Evolutionary conservation across 2,797 vertebrate genomes (phyloP), one percentile per base, ranked within the genome.

Genomic region (Cuculus canorus): DNA sequence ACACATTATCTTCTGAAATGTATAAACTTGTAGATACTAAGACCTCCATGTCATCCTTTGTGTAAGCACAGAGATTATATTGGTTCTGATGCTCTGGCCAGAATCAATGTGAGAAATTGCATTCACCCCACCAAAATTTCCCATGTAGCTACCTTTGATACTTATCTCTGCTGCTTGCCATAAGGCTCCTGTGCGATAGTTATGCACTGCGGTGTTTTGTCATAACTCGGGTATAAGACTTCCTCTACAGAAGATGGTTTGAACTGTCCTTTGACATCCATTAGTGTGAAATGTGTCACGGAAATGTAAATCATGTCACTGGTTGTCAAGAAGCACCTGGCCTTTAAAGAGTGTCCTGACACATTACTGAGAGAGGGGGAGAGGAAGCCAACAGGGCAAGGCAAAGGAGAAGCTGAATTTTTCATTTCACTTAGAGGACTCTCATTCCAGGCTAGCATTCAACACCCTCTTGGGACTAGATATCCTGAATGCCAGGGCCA

Each of bases 231-330:
- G 53, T 39, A 17, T 65, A 86, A 88, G 47, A 54, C 56, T 80
- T 82, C 17, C 37, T 82, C 45, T 88, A 3, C 6, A 3, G 53
- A 90, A 81, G 43, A 50, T 32, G 7, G 10, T 88, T 92, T 85
- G 71, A 87, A 82, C 17, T 37, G 64, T 95, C 81, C 83, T 95
- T 92, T 96, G 71, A 37, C 76, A 45, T 87, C 76, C 43, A 69
- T 93, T 88, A 80, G 23, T 69, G 47, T 73, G 68, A 88, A 96
- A 92, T 75, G 63, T 90, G 60, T 78, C 75, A 47, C 5, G 56
- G 86, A 90, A 94, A 92, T 80, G 71, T 65, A 87, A 95, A 90
- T 95, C 54, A 41, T 45, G 37, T 75, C 78, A 63, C 50, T 37
- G 68, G 24, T 54, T 92, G 86, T 76, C 80, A 90, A 41, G 73